A percentile compares a stretch with the other conserved stretches of the same genome.
Conservation (phyloP, 1,140 invertebrate species). For the Zaprionus taronus region DNA sequence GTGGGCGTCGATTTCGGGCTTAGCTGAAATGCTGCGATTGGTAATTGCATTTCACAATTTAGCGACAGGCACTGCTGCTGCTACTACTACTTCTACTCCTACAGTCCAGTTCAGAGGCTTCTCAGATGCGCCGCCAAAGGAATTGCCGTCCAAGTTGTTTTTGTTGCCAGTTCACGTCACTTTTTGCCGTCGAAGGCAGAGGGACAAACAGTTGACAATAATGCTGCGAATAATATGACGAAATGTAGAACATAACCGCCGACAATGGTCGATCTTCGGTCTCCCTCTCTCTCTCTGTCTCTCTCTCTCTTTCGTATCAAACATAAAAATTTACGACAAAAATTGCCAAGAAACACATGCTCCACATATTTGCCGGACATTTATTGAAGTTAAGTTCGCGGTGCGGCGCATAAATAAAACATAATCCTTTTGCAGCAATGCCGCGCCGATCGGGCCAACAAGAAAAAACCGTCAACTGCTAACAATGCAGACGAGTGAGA, state of each 20-base stretch:
- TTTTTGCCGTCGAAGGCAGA: constrained; percentile 50
- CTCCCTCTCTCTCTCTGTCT: not conserved
- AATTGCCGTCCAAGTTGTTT: constrained; percentile 6
- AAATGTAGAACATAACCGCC: constrained; percentile 80
- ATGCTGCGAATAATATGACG: constrained; percentile 84
- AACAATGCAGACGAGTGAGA: constrained; percentile 56
- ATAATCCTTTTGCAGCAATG: constrained; percentile 75
- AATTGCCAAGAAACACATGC: constrained; percentile 84
- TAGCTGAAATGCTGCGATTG: constrained; percentile 43
- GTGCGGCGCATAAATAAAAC: constrained; percentile 83
- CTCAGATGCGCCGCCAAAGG: constrained; percentile 60
- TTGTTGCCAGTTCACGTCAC: constrained; percentile 38
- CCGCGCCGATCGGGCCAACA: constrained; percentile 24
- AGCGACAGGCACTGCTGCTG: constrained; percentile 50
- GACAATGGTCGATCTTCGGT: constrained; percentile 59
- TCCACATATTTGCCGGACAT: constrained; percentile 84
- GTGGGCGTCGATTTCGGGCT: constrained; percentile 37
- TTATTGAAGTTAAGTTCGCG: constrained; percentile 84
- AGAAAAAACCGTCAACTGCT: constrained; percentile 48
- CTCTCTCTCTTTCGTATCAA: constrained; percentile 45
- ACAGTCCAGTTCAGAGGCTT: not conserved
- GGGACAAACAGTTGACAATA: constrained; percentile 72
- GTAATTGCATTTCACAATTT: constrained; percentile 81
- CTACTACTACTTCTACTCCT: too few relatives aligned
- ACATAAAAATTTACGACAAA: constrained; percentile 84